phyloP scores from a whole-genome alignment of 2,888 invertebrate genomes.

The Dicroscelio sp. region DNA sequence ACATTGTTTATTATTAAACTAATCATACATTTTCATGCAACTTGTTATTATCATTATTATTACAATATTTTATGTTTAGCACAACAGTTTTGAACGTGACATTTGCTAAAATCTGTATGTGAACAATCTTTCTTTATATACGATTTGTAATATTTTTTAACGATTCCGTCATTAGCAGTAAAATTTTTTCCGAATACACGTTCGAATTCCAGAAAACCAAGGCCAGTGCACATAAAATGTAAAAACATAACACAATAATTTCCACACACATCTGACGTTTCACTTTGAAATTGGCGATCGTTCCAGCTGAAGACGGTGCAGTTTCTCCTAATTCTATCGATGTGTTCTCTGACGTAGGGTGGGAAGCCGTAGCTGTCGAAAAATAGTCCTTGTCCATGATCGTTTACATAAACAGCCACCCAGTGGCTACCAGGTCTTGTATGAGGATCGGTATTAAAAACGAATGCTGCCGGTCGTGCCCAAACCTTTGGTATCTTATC shows the following conservation, averaged over 20 bases:
- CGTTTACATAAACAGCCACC: conserved; percentile 66
- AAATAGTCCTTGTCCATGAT: conserved; percentile 31
- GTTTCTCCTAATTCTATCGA: neutral
- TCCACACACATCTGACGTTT: neutral
- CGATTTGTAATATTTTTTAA: neutral
- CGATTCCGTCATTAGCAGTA: neutral
- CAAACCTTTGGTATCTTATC: neutral
- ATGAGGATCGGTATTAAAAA: conserved; percentile 8
- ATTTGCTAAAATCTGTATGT: too few species aligned
- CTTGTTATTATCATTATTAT: too few species aligned
- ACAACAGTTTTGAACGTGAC: too few species aligned
- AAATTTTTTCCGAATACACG: neutral
- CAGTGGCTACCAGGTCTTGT: conserved; percentile 56
- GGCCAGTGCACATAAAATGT: too few species aligned
- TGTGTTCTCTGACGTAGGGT: conserved; percentile 1
- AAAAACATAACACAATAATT: neutral
- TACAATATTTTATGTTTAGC: too few species aligned
- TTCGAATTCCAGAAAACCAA: neutral
- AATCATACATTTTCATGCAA: too few species aligned
- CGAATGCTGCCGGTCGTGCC: neutral
- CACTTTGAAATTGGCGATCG: neutral
- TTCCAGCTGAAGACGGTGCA: neutral
- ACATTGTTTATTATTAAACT: too few species aligned
- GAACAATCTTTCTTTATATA: too few species aligned
- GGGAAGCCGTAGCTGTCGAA: conserved; percentile 69